phyloP scores from a whole-genome alignment of 2,113 vertebrate genomes.

The Phoxinus phoxinus region DNA sequence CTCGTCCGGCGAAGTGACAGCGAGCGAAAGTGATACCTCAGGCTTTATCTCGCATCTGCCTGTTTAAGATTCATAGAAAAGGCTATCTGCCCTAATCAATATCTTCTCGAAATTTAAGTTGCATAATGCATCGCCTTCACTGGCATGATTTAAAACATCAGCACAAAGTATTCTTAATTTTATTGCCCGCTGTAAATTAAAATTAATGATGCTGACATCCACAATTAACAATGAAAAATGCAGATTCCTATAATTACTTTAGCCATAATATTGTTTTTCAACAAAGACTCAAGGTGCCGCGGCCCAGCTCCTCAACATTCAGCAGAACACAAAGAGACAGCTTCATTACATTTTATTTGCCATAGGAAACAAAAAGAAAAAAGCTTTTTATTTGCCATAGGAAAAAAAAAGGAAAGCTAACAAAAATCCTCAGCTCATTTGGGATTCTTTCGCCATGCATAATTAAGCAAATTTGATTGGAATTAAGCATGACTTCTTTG shows the following conservation, averaged over 20 bases:
- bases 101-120: slow-evolving; percentile 84
- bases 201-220: slow-evolving; percentile 99
- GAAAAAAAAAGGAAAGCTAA: slow-evolving; percentile 82
- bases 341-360: slow-evolving; percentile 99
- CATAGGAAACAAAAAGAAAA: slow-evolving; percentile 90
- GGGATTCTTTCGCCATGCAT: slow-evolving; percentile 99
- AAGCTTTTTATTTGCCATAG: slow-evolving; percentile 93
- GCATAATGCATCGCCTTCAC: slow-evolving; percentile 81
- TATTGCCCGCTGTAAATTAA: slow-evolving; percentile 99
- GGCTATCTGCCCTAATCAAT: slow-evolving; percentile 82
- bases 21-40: slow-evolving; percentile 79
- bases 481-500: slow-evolving; percentile 99
- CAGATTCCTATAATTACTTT: slow-evolving; percentile 99
- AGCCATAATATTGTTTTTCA: slow-evolving; percentile 98
- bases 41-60: slow-evolving; percentile 78
- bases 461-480: slow-evolving; percentile 99
- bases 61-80: slow-evolving; percentile 85
- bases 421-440: slow-evolving; percentile 97
- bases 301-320: slow-evolving; percentile 94
- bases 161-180: slow-evolving; percentile 99
- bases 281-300: slow-evolving; percentile 95
- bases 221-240: slow-evolving; percentile 99
- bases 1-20: slow-evolving; percentile 65
- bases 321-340: slow-evolving; percentile 98
- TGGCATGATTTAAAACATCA: slow-evolving; percentile 98